These are phyloP conservation scores for Rhabdornis inornatus DNA, from an alignment of 2,113 vertebrate genomes.

Conservation along the genomic window DNA sequence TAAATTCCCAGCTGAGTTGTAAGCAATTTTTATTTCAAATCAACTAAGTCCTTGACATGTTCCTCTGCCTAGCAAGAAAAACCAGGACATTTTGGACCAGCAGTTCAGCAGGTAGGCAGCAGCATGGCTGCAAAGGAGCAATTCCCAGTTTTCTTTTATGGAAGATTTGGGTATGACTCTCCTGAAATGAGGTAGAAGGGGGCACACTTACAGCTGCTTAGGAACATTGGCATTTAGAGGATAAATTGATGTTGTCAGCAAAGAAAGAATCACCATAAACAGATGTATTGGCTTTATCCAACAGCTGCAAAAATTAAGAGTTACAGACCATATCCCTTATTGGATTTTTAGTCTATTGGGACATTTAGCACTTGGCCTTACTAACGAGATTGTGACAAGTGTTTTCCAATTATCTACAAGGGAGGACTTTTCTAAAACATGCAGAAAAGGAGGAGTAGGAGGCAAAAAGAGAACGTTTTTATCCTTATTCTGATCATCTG, in stretches of 20 bases:
- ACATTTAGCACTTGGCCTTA: not conserved
- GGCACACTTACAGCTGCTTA: not conserved
- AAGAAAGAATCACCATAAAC: slow-evolving; percentile 46
- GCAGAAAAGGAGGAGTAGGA: not conserved
- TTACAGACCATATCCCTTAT: slow-evolving; percentile 4
- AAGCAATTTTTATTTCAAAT: slow-evolving; percentile 43
- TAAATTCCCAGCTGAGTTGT: slow-evolving; percentile 35
- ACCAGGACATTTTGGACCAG: not conserved
- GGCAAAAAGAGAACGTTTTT: not conserved
- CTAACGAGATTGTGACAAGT: not conserved
- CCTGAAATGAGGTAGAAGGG: not conserved
- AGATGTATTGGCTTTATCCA: slow-evolving; percentile 32
- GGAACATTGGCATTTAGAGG: not conserved
- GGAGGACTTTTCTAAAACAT: not conserved
- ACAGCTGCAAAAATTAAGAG: slow-evolving; percentile 67
- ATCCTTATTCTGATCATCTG: not conserved
- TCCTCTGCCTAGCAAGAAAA: not conserved
- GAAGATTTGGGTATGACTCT: not conserved
- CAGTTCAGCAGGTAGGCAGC: slow-evolving; percentile 43
- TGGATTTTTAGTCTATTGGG: not conserved
- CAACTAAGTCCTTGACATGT: not conserved
- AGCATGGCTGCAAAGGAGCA: not conserved
- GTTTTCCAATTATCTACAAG: not conserved
- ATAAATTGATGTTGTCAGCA: slow-evolving; percentile 20
- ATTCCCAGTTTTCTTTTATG: not conserved